A percentile compares a stretch with the other conserved stretches of the same genome.
phyloP scores from a whole-genome alignment of 2,888 invertebrate genomes.

The Molorchus minor region DNA sequence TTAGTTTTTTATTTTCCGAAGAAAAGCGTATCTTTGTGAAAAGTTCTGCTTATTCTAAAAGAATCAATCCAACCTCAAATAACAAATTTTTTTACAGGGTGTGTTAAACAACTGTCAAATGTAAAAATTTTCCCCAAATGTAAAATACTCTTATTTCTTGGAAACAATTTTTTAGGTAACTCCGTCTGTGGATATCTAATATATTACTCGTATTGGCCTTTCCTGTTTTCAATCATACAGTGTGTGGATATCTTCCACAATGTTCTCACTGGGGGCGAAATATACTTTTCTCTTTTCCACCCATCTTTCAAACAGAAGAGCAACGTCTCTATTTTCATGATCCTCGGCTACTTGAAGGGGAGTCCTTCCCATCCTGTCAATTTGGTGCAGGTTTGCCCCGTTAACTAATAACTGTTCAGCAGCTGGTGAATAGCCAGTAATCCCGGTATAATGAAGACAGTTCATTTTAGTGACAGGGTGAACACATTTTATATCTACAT shows the following conservation, averaged over 20 bases:
- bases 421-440: constrained; percentile 43
- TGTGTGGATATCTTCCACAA: constrained; percentile 1
- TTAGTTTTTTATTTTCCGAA: no score
- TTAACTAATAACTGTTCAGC: constrained; percentile 36
- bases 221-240: not conserved
- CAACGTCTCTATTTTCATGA: constrained; percentile 25
- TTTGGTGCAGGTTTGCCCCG: constrained; percentile 32
- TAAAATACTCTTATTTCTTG: no score
- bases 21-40: no score
- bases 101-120: no score
- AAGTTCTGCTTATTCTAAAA: no score
- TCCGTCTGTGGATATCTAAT: no score
- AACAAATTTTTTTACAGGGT: no score
- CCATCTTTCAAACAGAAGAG: constrained; percentile 1
- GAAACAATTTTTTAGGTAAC: no score
- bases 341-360: constrained; percentile 41
- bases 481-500: constrained; percentile 40
- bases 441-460: constrained; percentile 43
- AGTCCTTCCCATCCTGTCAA: constrained; percentile 37
- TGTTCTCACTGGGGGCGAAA: not conserved
- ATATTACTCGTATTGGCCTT: no score
- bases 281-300: not conserved
- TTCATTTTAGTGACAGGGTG: constrained; percentile 41
- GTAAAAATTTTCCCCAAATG: no score
- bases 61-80: no score